These are phyloP conservation scores for Sarcoramphus papa DNA, from an alignment of 2,797 vertebrate genomes.

Conservation along the genomic window DNA sequence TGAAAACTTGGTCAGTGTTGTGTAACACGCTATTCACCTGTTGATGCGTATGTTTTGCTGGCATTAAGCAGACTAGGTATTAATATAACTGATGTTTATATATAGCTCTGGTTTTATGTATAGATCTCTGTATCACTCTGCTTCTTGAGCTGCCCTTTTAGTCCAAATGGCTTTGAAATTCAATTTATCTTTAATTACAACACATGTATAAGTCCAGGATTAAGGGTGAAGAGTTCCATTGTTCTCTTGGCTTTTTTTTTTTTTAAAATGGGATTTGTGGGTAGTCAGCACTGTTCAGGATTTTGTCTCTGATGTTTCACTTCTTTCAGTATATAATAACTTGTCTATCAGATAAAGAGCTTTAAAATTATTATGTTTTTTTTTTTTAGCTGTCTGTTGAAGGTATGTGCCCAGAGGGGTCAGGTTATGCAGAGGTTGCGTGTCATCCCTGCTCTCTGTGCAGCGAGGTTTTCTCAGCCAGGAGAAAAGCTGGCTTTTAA, in stretches of 20 bases:
- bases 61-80: neutral
- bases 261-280: neutral
- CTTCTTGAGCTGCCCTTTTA: neutral
- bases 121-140: neutral
- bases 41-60: neutral
- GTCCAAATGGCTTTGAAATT: slow-evolving; percentile 46
- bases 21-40: neutral
- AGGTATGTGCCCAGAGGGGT: slow-evolving; percentile 34
- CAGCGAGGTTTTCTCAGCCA: neutral
- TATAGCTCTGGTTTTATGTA: neutral
- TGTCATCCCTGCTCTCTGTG: neutral
- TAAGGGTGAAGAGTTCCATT: slow-evolving; percentile 26
- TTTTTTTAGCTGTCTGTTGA: neutral
- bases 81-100: neutral
- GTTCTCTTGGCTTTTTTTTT: neutral
- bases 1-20: neutral
- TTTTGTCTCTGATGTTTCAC: slow-evolving; percentile 26
- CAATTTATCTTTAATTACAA: slow-evolving; percentile 44
- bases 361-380: neutral
- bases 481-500: slow-evolving; percentile 11
- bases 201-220: slow-evolving; percentile 5
- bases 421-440: neutral
- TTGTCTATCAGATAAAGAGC: slow-evolving; percentile 37
- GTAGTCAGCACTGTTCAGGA: neutral
- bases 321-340: neutral